These are phyloP conservation scores for Leptosomus discolor DNA, from an alignment of 2,113 vertebrate species.

Conservation along the genomic window DNA sequence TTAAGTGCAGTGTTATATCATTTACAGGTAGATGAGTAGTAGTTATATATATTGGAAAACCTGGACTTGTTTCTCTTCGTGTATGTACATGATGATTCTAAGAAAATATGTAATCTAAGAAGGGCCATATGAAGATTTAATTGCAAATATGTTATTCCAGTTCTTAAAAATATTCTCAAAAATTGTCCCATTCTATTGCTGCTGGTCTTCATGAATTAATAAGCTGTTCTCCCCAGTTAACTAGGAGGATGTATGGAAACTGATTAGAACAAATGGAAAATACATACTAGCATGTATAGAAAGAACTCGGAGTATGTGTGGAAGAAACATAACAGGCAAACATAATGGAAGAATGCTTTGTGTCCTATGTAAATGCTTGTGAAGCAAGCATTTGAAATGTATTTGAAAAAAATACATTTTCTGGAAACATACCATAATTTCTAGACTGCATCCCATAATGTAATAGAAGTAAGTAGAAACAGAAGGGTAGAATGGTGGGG, in stretches of 20 bases:
- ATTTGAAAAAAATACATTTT: neutral
- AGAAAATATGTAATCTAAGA: neutral
- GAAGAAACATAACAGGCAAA: neutral
- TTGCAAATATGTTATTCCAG: neutral
- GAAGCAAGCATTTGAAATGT: no score
- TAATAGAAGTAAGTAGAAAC: neutral
- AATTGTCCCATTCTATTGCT: neutral
- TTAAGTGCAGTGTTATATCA: neutral
- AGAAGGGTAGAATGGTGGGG: neutral
- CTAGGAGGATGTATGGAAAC: neutral
- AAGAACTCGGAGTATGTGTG: neutral
- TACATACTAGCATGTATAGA: neutral
- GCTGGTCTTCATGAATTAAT: neutral
- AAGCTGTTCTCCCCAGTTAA: neutral
- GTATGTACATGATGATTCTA: neutral
- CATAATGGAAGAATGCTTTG: neutral
- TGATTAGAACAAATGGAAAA: neutral
- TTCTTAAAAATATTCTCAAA: neutral
- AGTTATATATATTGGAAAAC: neutral
- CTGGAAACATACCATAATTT: neutral
- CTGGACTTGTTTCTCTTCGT: neutral
- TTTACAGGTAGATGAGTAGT: neutral
- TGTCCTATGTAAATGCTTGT: neutral
- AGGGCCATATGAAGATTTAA: neutral
- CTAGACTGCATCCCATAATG: neutral